These are phyloP conservation scores for Cephus pygmeus DNA, from an alignment of 2,888 invertebrate genomes.

Conservation along the genomic window DNA sequence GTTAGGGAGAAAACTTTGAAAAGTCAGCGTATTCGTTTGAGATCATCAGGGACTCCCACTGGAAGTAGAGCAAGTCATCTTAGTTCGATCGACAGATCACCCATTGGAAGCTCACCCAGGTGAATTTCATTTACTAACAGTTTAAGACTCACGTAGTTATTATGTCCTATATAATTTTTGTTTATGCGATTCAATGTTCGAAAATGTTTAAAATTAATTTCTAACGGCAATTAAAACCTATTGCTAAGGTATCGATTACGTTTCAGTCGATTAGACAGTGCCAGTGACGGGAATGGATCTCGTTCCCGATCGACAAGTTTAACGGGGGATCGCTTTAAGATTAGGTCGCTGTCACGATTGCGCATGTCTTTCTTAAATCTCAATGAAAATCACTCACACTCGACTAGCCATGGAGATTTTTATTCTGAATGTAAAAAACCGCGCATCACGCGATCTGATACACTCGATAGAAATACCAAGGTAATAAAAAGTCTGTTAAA, in stretches of 20 bases:
- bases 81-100: conserved; percentile 41
- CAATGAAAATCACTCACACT: conserved; percentile 13
- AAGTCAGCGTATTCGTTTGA: conserved; percentile 13
- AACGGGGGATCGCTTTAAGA: conserved; percentile 17
- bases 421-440: conserved; percentile 19
- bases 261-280: neutral
- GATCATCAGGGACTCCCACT: conserved; percentile 21
- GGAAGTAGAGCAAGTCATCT: conserved; percentile 35
- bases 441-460: conserved; percentile 36
- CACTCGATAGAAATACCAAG: conserved; percentile 29
- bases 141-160: neutral
- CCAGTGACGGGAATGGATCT: conserved; percentile 15
- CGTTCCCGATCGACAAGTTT: conserved; percentile 50
- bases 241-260: neutral
- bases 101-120: conserved; percentile 40
- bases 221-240: too few relatives aligned
- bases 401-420: conserved; percentile 14
- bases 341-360: conserved; percentile 16
- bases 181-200: neutral
- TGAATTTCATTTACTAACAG: conserved; percentile 12
- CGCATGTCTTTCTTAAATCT: conserved; percentile 22
- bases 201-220: neutral
- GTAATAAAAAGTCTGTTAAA: conserved; percentile 27
- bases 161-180: neutral
- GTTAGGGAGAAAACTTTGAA: conserved; percentile 24